Base-by-base conservation (phyloP, 2,797 vertebrate species). In the Sebastes alutus region DNA sequence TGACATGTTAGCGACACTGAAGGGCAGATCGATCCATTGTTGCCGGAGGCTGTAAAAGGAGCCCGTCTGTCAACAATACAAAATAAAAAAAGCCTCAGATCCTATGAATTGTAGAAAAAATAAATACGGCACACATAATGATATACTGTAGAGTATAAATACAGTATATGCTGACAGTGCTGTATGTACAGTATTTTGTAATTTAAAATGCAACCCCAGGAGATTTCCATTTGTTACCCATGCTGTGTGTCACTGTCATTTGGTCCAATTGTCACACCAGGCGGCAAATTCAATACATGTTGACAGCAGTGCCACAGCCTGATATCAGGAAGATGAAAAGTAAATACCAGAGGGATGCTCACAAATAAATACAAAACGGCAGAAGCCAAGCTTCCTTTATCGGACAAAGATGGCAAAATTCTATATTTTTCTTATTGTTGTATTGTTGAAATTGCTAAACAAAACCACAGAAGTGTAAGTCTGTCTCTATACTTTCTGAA, bases 201-300 rank as follows among this genome's bases (percentile, higher is more conserved):
- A 7, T 67, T 76, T 65, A 6, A 64, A 67, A 68, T 56, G 16
- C 62, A 27, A 59, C 27, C 56, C 46, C 7, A 20, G 61, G 35
- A 3, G 14, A 77, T 86, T 81, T 76, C 46, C 30, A 65, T 55
- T 27, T 67, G n/a, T 58, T 70, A 20, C 38, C 12, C 25, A 23
- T 18, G 6, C 60, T 73, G 78, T 35, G 22, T 69, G 58, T 84
- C 52, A 49, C 62, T 63, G 65, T 56, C 32, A 80, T 82, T 62
- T 79, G 63, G 25, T 80, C 67, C 42, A 82, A 52, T 75, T 80
- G 75, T 84, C 86, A 77, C 64, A 66, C 62, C 76, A 82, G 74
- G 66, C 38, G 4, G 77, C 32, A 69, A 80, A 81, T 79, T 81
- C 76, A 75, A 54, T 72, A 83, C 42, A 72, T 75, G 56, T 60